Evolutionary conservation across 2,797 vertebrate species (phyloP), one percentile per base, ranked within the genome.

Genomic region (Ctenopoma multispine): DNA sequence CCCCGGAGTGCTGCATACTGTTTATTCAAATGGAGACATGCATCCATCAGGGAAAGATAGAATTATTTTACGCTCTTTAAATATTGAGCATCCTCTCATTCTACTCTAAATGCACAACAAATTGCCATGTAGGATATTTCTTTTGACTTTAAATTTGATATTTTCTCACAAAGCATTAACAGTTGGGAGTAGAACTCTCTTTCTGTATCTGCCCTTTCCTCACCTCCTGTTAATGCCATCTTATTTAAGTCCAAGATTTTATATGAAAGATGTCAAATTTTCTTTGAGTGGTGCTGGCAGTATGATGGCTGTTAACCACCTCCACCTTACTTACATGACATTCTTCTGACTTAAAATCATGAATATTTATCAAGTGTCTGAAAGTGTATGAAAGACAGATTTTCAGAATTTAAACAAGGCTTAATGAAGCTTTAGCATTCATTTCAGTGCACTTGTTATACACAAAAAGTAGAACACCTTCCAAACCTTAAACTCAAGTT

Each of bases 1-100:
- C 36, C 53, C 69, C 4, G 0, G 53, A 74, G 74, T 51, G 62
- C 65, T 67, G 23, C 62, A 59, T 67, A 61, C 64, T 78, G 77
- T 90, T 90, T 83, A 83, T 77, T 84, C 63, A 72, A 75, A 89
- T 74, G 48, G 81, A 77, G 67, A 70, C 64, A 27, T 23, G 70
- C 65, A 87, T 88, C 78, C 85, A 88, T 89, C 77, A 83, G 68
- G 50, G 49, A 81, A 82, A 81, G 77, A 86, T 81, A 81, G 81
- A 87, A 80, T 85, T 85, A 86, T 75, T 86, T 84, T 80, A 77
- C 24, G 43, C 81, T 80, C 69, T 57, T 90, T 74, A 85, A 89
- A 88, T 89, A 92, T 92, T 83, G 81, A 90, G 68, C 58, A 50
- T 24, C 29, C 47, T 51, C 44, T 63, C 68, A 72, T 76, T 81